A percentile compares a stretch with the other conserved stretches of the same genome.
Conservation (phyloP, 2,888 invertebrate species). For the Adelphocoris suturalis region DNA sequence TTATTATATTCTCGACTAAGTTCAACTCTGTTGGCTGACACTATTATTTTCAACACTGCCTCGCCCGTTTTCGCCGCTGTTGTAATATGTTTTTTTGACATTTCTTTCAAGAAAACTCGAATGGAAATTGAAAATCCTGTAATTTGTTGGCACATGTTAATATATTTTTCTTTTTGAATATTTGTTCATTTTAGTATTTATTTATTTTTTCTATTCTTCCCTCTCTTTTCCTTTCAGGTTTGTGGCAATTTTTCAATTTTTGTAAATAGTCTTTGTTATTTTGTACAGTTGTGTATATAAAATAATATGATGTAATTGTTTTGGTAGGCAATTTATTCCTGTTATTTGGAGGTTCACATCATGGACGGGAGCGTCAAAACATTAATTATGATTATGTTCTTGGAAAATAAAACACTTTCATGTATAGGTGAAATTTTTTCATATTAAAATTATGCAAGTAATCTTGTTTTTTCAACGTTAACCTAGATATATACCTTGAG, state of each 20-base stretch:
- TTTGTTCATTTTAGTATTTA: slow-evolving; percentile 41
- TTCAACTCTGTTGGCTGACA: too few species aligned
- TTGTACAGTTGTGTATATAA: slow-evolving; percentile 74
- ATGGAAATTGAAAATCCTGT: slow-evolving; percentile 4
- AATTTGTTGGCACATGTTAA: slow-evolving; percentile 37
- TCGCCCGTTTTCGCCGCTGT: neutral
- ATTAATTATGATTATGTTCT: slow-evolving; percentile 39
- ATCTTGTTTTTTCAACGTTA: neutral
- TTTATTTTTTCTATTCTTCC: slow-evolving; percentile 39
- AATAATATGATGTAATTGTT: slow-evolving; percentile 67
- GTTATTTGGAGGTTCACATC: slow-evolving; percentile 73
- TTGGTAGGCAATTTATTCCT: slow-evolving; percentile 46
- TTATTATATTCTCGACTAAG: too few species aligned
- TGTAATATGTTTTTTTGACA: neutral
- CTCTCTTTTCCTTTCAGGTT: slow-evolving; percentile 14
- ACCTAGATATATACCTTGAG: neutral
- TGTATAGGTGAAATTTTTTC: slow-evolving; percentile 65
- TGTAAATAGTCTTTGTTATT: slow-evolving; percentile 73
- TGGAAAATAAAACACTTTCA: slow-evolving; percentile 40
- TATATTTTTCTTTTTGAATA: slow-evolving; percentile 30
- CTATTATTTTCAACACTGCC: too few species aligned
- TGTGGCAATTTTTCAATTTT: slow-evolving; percentile 36
- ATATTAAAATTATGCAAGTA: slow-evolving; percentile 68
- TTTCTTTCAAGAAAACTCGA: neutral
- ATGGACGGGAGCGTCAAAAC: slow-evolving; percentile 69